Conservation (phyloP, 2,113 vertebrate species). For the Carlito syrichta region DNA sequence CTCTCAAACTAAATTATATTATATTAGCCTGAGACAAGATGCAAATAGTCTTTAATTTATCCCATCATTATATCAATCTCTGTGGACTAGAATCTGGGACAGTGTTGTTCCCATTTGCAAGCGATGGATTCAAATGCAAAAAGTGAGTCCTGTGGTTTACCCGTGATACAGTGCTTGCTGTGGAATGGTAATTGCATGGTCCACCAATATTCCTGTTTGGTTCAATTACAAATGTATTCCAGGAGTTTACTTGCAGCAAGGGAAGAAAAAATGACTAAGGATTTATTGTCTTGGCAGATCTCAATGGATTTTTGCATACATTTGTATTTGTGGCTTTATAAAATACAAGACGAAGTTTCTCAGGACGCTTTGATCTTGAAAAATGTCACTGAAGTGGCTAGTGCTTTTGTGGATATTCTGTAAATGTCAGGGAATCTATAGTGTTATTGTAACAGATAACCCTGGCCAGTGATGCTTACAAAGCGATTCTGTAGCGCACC, state of each 20-base stretch:
- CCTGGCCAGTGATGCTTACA: neutral
- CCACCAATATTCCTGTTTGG: neutral
- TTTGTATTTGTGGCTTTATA: neutral
- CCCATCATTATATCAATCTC: neutral
- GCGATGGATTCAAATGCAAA: neutral
- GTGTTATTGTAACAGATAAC: neutral
- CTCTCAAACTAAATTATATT: slow-evolving; percentile 28
- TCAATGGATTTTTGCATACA: neutral
- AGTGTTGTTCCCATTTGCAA: neutral
- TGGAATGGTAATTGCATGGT: neutral
- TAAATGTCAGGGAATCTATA: slow-evolving; percentile 23
- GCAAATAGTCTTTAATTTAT: slow-evolving; percentile 26
- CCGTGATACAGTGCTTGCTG: neutral
- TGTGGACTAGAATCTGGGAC: neutral
- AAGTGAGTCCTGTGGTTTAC: neutral
- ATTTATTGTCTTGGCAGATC: neutral
- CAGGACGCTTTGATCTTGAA: neutral
- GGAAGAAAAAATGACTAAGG: neutral
- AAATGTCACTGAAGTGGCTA: neutral
- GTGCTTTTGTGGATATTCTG: neutral
- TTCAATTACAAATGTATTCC: neutral
- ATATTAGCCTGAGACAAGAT: slow-evolving; percentile 10
- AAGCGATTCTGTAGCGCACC: neutral
- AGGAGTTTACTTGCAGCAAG: neutral
- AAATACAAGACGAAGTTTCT: neutral